Conservation (phyloP, 2,888 invertebrate species). For the Ormyrus labotus region DNA sequence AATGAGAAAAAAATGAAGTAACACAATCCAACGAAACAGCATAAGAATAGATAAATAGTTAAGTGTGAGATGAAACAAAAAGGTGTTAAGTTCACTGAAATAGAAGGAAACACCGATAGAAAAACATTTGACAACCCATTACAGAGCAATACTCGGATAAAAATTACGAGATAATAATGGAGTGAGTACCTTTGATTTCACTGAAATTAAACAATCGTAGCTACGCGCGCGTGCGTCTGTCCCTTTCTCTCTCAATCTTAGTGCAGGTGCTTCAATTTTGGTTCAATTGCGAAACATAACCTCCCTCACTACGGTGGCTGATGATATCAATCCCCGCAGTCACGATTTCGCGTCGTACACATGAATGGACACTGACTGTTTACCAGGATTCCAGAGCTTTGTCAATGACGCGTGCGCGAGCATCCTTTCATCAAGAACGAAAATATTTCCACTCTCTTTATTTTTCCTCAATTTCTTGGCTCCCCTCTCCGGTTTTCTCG, state of each 20-base stretch:
- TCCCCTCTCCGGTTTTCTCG: neutral
- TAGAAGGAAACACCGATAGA: neutral
- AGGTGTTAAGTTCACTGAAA: neutral
- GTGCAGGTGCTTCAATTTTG: constrained; percentile 8
- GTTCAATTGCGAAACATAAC: constrained; percentile 60
- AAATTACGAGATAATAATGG: neutral
- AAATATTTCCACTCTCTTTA: constrained; percentile 35
- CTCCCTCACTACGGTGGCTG: constrained; percentile 46
- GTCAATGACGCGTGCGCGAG: constrained; percentile 59
- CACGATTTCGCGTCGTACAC: neutral
- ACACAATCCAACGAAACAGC: constrained; percentile 4
- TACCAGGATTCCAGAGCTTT: constrained; percentile 43
- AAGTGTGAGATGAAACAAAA: neutral
- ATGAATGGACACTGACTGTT: constrained; percentile 14
- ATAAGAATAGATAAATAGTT: neutral
- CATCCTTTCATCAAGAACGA: constrained; percentile 53
- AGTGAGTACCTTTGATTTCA: constrained; percentile 1
- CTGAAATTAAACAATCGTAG: constrained; percentile 12
- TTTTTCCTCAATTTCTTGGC: no score
- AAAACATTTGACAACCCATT: neutral
- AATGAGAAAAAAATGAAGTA: constrained; percentile 15
- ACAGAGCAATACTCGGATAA: no score
- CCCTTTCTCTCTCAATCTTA: no score
- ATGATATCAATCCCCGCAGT: no score
- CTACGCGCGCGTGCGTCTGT: no score